phyloP scores from a whole-genome alignment of 2,888 invertebrate genomes.

The Perithous albicinctus region DNA sequence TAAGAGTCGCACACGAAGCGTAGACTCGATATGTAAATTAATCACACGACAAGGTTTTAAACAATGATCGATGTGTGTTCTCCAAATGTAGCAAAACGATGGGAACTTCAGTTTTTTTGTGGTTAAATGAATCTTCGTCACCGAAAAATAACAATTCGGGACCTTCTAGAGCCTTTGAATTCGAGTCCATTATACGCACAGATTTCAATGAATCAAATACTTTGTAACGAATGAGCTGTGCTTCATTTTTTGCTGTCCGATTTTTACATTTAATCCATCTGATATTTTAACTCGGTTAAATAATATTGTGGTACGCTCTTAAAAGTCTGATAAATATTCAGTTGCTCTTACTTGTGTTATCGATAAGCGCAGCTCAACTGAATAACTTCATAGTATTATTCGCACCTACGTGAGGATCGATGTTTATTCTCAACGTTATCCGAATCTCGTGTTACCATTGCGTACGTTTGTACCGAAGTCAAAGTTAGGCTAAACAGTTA shows the following conservation, averaged over 20 bases:
- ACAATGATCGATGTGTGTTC: no score
- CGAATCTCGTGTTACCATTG: not conserved
- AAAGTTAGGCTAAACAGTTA: not conserved
- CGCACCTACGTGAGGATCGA: conserved; percentile 27
- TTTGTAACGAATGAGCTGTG: not conserved
- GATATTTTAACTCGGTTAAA: not conserved
- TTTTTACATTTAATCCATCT: not conserved
- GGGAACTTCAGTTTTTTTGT: not conserved
- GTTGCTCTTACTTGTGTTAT: conserved; percentile 8
- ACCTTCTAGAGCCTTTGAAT: not conserved
- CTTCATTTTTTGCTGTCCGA: not conserved
- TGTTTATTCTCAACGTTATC: not conserved
- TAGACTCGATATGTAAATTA: no score
- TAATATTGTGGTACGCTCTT: conserved; percentile 22
- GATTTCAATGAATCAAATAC: not conserved
- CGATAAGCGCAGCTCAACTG: conserved; percentile 30
- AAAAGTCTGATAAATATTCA: conserved; percentile 39
- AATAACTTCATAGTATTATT: conserved; percentile 30
- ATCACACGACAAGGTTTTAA: no score
- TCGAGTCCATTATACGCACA: not conserved
- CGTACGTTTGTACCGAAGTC: not conserved
- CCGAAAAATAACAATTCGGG: not conserved
- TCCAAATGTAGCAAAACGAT: not conserved
- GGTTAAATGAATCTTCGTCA: not conserved
- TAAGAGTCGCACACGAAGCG: not conserved